These are phyloP conservation scores for Anas flavirostris DNA, from an alignment of 2,797 vertebrate species.

Conservation along the genomic window DNA sequence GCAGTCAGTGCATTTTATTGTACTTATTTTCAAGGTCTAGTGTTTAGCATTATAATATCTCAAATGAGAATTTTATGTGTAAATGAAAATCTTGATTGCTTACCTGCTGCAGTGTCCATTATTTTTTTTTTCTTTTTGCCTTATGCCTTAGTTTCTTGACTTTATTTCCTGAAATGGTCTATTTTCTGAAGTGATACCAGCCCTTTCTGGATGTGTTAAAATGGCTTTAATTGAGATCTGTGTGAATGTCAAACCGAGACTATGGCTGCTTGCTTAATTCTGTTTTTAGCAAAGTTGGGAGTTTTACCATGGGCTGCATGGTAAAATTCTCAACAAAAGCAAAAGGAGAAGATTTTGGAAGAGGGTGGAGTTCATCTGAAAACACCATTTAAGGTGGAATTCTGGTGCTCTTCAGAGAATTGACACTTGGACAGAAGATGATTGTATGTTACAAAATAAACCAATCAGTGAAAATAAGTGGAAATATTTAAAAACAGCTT, in stretches of 20 bases:
- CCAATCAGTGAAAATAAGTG: neutral
- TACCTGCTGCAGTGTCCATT: slow-evolving; percentile 32
- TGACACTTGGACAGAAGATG: neutral
- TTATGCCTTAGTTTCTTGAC: slow-evolving; percentile 36
- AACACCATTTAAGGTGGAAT: neutral
- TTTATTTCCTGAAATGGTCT: neutral
- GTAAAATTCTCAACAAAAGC: slow-evolving; percentile 1
- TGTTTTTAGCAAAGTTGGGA: neutral
- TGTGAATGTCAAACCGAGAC: neutral
- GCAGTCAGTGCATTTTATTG: slow-evolving; percentile 62
- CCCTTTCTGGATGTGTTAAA: slow-evolving; percentile 18
- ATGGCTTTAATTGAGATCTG: neutral
- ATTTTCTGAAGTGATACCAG: slow-evolving; percentile 41
- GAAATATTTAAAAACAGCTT: neutral
- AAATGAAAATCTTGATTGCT: slow-evolving; percentile 50
- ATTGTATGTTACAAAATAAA: neutral
- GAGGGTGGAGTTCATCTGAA: slow-evolving; percentile 14
- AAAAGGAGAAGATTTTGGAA: neutral
- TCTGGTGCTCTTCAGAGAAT: neutral
- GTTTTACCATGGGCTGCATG: neutral
- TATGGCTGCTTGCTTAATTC: neutral
- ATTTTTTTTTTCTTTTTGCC: slow-evolving; percentile 21
- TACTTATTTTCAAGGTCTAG: slow-evolving; percentile 63
- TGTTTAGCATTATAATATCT: slow-evolving; percentile 63
- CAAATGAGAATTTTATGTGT: slow-evolving; percentile 66